Evolutionary conservation across 2,888 invertebrate genomes (phyloP), one percentile per base, ranked within the genome.

Genomic region (Ametastegia equiseti): DNA sequence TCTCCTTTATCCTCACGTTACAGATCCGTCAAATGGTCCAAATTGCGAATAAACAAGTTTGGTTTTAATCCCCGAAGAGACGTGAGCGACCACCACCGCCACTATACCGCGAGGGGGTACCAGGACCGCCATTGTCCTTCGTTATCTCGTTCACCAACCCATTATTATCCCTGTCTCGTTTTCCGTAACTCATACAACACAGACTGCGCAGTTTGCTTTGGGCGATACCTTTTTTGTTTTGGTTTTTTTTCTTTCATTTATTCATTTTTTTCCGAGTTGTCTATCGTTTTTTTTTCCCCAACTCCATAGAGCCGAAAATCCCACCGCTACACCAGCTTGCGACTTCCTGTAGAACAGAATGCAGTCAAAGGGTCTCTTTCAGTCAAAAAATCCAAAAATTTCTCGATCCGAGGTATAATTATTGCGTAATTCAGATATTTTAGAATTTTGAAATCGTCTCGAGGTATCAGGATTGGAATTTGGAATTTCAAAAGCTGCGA

Each of bases 71-170:
- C 75, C 75, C n/a, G 33, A 54, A 75, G 75, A 75, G 75, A 75
- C 36, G 75, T 54, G 75, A n/a, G n/a, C n/a, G n/a, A n/a, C 54
- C 11, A 47, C 71, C 71, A 54, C 36, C 75, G 19, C 13, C 36
- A 50, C 50, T 50, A 54, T 45, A 30, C 4, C 75, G 19, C n/a
- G n/a, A n/a, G n/a, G 13, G 75, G 54, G 54, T 6, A 33, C 45
- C 9, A 27, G 27, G 6, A 42, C n/a, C 54, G 75, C 75, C 75
- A 75, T 75, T 75, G 75, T 75, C 75, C 75, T 50, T 75, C 75
- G 75, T 75, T 75, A 75, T 75, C 75, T 75, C 75, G 75, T 75
- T 75, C 75, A 36, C 33, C 75, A 75, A 75, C 54, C 75, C 75
- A 75, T 75, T 75, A 75, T 75, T 75, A 75, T 54, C 75, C 75